Evolutionary conservation across 2,113 vertebrate species (phyloP), one percentile per base, ranked within the genome.

Genomic region (Geothlypis trichas): DNA sequence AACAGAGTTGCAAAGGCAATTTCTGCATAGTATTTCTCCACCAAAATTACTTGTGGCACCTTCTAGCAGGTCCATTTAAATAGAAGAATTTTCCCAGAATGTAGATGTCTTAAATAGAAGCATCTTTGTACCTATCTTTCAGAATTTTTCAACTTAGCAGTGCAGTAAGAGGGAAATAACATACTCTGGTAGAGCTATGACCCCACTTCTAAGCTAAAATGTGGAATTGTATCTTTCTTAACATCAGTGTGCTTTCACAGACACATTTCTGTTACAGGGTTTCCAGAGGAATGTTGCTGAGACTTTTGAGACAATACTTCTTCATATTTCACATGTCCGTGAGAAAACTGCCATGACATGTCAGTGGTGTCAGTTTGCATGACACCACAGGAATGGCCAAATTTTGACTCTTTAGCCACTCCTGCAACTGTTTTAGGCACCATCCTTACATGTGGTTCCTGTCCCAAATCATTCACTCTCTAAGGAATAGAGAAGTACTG

Each of bases 1-100:
- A 93, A 71, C 69, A 92, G 37, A 84, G 59, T 84, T 85, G 85
- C n/a, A 88, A 86, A 75, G 89, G 57, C 49, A 69, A 81, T 79
- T 90, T 89, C 52, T 77, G 10, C 46, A 11, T 21, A 73, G 14
- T 55, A 41, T 37, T 90, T 88, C 61, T 26, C 3, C 39, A 39
- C 49, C 39, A 49, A 52, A 9, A 37, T 88, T 80, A 74, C 33
- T 24, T 63, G 27, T n/a, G 30, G 21, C 28, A 71, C 52, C 44
- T 75, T 28, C 68, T 65, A 84, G 35, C 28, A 88, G 23, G 37
- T 84, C 31, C 42, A 41, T 27, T 57, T 55, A 76, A 84, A 62
- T 24, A 65, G 39, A 78, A 76, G 8, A 81, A 61, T 33, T 90
- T 81, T 75, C 24, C 44, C 22, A 65, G 18, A 28, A 49, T n/a